Conservation (phyloP, 2,797 vertebrate species). For the Telmatherina bonti region DNA sequence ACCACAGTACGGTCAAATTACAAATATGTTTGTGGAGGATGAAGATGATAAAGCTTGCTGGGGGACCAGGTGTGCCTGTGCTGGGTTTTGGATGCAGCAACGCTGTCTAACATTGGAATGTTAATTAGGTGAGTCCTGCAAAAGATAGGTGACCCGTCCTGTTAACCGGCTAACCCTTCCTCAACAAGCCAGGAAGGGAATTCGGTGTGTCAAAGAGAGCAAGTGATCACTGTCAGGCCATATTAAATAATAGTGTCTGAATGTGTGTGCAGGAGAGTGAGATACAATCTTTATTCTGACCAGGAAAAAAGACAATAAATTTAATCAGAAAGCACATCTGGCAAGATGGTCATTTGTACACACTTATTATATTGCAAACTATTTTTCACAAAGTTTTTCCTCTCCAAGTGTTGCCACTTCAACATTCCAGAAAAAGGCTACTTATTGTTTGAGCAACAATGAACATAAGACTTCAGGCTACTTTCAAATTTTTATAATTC, state of each 20-base stretch:
- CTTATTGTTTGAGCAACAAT: slow-evolving; percentile 41
- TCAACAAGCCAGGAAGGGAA: slow-evolving; percentile 42
- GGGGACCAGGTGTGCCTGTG: slow-evolving; percentile 64
- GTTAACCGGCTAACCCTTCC: slow-evolving; percentile 57
- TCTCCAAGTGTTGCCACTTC: slow-evolving; percentile 21
- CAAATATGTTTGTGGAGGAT: slow-evolving; percentile 69
- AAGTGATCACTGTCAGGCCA: slow-evolving; percentile 8
- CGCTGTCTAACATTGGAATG: slow-evolving; percentile 75
- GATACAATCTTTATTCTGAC: not conserved
- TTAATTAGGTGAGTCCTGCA: slow-evolving; percentile 79
- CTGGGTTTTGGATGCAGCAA: slow-evolving; percentile 72
- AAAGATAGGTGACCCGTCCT: slow-evolving; percentile 69
- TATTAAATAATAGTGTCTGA: not conserved
- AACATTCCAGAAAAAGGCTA: slow-evolving; percentile 22
- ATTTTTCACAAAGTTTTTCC: slow-evolving; percentile 1
- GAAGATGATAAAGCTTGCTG: slow-evolving; percentile 58
- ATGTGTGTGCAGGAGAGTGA: not conserved
- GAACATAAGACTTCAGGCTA: slow-evolving; percentile 17
- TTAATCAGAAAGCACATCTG: too few species aligned
- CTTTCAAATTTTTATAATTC: slow-evolving; percentile 18
- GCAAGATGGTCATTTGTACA: slow-evolving; percentile 1
- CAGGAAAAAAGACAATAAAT: not conserved
- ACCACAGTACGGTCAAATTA: slow-evolving; percentile 31
- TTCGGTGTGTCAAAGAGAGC: slow-evolving; percentile 40
- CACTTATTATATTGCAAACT: slow-evolving; percentile 9